Evolutionary conservation across 2,888 invertebrate genomes (phyloP).

Genomic region (Blomia tropicalis): DNA sequence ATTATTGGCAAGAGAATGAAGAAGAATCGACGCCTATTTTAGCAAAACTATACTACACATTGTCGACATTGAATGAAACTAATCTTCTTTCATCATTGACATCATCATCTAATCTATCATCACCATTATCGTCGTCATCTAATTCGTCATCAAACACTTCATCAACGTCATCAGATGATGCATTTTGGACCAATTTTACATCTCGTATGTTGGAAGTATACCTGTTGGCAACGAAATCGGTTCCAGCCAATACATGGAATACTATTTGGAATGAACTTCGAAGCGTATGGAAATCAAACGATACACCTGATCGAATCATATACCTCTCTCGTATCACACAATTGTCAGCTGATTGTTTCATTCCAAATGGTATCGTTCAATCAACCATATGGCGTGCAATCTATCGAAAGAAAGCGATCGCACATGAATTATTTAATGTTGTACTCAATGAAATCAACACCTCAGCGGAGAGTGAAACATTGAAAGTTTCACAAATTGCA

Average conservation of each 20-base stretch:
- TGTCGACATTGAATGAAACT: not conserved
- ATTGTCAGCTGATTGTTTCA: conserved; percentile 13
- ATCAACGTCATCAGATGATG: not conserved
- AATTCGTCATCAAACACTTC: not conserved
- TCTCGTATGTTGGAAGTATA: conserved; percentile 9
- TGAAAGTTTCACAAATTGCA: not conserved
- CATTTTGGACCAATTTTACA: conserved; percentile 15
- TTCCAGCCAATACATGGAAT: not conserved
- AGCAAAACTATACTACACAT: conserved; percentile 6
- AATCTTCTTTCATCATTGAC: not conserved
- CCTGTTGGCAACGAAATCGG: conserved; percentile 9
- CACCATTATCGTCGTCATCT: not conserved
- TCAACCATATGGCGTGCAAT: conserved; percentile 13
- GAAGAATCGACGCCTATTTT: conserved; percentile 14
- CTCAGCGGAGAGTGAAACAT: conserved; percentile 8
- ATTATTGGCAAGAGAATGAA: not conserved
- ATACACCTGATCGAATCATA: conserved; percentile 4
- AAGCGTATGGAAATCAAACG: not conserved
- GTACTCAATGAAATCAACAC: conserved; percentile 4
- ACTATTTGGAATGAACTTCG: not conserved
- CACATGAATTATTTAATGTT: not conserved
- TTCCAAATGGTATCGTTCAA: conserved; percentile 1
- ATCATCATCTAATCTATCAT: not conserved
- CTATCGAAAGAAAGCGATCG: not conserved
- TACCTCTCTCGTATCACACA: not conserved